Evolutionary conservation across 2,797 vertebrate genomes (phyloP).

Genomic region (Zenarchopterus dispar): DNA sequence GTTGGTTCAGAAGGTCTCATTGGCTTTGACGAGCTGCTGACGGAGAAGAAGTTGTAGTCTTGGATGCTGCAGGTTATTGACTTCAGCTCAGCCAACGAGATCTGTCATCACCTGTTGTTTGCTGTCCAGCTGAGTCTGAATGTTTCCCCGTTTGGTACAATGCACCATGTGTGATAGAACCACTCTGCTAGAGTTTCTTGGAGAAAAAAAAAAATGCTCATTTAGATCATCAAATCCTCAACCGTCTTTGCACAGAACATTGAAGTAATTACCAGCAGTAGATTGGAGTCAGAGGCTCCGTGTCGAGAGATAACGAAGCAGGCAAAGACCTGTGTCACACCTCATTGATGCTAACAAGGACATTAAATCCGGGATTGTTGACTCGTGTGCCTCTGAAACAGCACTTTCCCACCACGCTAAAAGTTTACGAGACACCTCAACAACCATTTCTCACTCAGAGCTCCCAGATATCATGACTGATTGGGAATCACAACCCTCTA

Average conservation of each 20-base stretch:
- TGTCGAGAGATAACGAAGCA: constrained; percentile 54
- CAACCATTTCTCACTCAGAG: neutral
- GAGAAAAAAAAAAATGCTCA: constrained; percentile 20
- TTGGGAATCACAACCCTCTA: neutral
- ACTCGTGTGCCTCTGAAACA: constrained; percentile 11
- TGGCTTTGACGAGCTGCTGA: constrained; percentile 9
- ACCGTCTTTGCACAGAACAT: constrained; percentile 29
- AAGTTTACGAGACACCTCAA: no score
- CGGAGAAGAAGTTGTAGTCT: constrained; percentile 19
- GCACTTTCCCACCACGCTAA: constrained; percentile 5
- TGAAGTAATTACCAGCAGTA: constrained; percentile 52
- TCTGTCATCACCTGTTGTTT: constrained; percentile 25
- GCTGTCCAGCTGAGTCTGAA: constrained; percentile 21
- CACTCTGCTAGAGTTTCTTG: constrained; percentile 25
- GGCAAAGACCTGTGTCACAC: constrained; percentile 40
- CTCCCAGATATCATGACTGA: neutral
- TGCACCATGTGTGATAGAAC: constrained; percentile 40
- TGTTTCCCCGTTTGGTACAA: constrained; percentile 50
- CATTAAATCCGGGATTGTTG: constrained; percentile 40
- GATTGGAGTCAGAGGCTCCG: constrained; percentile 32
- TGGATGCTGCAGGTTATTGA: neutral
- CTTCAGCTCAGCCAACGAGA: constrained; percentile 35
- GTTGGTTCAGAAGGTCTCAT: no score
- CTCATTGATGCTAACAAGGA: constrained; percentile 55
- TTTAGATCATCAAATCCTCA: constrained; percentile 26